Conservation (phyloP, 2,797 vertebrate species). For the Molothrus aeneus region DNA sequence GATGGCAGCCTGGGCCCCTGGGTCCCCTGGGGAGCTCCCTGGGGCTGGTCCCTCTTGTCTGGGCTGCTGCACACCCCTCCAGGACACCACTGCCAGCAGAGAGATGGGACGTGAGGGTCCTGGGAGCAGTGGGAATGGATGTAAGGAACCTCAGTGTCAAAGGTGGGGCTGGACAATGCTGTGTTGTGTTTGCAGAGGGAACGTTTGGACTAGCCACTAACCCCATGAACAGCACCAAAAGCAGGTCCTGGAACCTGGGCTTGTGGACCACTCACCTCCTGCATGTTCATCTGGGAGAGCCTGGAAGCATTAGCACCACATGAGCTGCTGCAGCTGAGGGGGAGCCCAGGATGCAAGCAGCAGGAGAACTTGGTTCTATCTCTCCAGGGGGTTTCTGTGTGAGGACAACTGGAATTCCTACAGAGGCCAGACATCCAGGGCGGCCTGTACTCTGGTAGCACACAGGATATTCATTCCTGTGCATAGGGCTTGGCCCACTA, state of each 20-base stretch:
- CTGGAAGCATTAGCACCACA: rapidly evolving
- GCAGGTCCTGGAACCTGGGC: background rate
- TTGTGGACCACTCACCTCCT: background rate
- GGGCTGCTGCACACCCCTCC: background rate
- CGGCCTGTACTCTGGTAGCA: rapidly evolving
- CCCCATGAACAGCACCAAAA: background rate
- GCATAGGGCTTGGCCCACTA: rapidly evolving
- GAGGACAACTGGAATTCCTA: background rate
- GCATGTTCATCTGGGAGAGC: background rate
- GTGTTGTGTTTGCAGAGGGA: background rate
- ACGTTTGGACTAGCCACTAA: background rate
- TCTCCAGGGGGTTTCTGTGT: background rate
- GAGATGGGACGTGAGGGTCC: background rate
- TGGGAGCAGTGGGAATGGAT: background rate
- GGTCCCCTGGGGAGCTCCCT: background rate
- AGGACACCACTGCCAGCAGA: background rate
- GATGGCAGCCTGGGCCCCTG: background rate
- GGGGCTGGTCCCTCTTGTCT: background rate
- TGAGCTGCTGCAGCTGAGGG: background rate
- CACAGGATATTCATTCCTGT: rapidly evolving
- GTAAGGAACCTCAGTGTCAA: background rate
- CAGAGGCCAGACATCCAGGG: background rate
- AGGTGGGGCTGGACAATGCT: background rate
- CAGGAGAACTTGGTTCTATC: background rate
- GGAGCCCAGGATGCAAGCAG: background rate